Evolutionary conservation across 2,797 vertebrate species (phyloP), one percentile per base, ranked within the genome.

Genomic region (Rhinichthys osculus): DNA sequence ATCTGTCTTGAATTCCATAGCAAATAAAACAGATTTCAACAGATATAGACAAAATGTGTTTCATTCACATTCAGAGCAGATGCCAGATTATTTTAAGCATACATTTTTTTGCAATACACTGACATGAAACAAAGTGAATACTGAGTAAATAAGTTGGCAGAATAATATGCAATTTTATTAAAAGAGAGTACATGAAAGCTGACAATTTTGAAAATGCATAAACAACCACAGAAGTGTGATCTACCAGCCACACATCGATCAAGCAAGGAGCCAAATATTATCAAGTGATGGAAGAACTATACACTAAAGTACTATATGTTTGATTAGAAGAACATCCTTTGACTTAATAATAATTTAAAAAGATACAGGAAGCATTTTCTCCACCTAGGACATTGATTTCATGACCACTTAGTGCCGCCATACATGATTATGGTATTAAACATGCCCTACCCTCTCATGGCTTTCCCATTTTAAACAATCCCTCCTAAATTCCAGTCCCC

Each of bases 361-460:
- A 23, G 19, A 69, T 35, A 35, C 16, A 38, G 8, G 7, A 69
- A 38, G 17, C 19, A 69, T 76, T 69, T 62, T 64, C n/a, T 35
- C 54, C 67, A 40, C 23, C 11, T 21, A 42, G 62, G 4, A 54
- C 76, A 88, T 88, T 86, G 77, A 85, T 80, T 89, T 85, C 80
- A 83, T 69, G 80, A 59, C 52, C 62, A 84, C 83, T 87, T 80
- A 82, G 42, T 71, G 80, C 86, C 44, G 59, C 79, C 85, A 74
- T 76, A 76, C 88, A 83, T 85, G 85, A 89, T 87, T 89, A 83
- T 82, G 66, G 69, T 87, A 85, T 89, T 89, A 86, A 89, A 80
- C 83, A 70, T 87, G 74, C 44, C 69, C 72, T 57, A 52, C 35
- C 62, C 54, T 69, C 81, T 83, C 70, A 83, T 11, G 7, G 69